Conservation (phyloP, 2,888 invertebrate genomes). For the Catocala sponsa region DNA sequence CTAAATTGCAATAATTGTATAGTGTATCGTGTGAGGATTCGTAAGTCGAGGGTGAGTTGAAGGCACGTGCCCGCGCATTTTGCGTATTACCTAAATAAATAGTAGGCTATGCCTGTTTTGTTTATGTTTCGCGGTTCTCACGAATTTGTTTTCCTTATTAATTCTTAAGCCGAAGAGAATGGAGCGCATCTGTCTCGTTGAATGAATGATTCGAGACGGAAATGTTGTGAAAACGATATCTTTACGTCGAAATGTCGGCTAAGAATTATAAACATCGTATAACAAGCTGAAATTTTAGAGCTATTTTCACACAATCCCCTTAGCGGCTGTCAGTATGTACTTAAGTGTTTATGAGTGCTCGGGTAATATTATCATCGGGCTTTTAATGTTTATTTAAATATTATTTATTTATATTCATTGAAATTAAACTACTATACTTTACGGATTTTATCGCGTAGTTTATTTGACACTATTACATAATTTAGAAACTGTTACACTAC, state of each 20-base stretch:
- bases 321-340: too few relatives aligned
- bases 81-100: conserved; percentile 86
- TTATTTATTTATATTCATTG: too few relatives aligned
- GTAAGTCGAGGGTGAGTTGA: conserved; percentile 58
- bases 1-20: conserved; percentile 42
- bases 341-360: too few relatives aligned
- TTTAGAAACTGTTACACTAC: too few relatives aligned
- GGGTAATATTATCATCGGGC: too few relatives aligned
- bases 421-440: too few relatives aligned
- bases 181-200: conserved; percentile 25
- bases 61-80: conserved; percentile 83
- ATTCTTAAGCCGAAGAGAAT: conserved; percentile 40
- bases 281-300: too few relatives aligned
- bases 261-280: background rate
- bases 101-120: conserved; percentile 66
- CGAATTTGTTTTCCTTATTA: conserved; percentile 68
- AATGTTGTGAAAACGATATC: conserved; percentile 15
- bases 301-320: too few relatives aligned
- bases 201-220: conserved; percentile 15
- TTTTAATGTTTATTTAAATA: too few relatives aligned
- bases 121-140: conserved; percentile 76
- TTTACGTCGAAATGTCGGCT: conserved; percentile 11
- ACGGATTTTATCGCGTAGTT: too few relatives aligned
- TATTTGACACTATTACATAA: too few relatives aligned
- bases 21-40: conserved; percentile 44